These are phyloP conservation scores for Staurois parvus DNA, from an alignment of 2,797 vertebrate genomes.

Conservation along the genomic window DNA sequence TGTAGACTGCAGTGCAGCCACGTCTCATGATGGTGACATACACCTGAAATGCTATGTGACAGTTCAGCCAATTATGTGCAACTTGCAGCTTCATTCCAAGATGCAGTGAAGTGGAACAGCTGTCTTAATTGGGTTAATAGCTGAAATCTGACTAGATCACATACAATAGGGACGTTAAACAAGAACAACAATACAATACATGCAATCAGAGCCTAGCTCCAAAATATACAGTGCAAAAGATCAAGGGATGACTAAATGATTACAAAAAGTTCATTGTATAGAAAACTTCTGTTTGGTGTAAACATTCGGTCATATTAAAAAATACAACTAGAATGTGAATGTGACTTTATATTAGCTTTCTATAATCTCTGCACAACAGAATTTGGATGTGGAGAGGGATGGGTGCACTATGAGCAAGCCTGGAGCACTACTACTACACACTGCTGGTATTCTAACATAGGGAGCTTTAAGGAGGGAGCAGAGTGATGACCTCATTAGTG, in stretches of 20 bases:
- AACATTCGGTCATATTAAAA: too few relatives aligned
- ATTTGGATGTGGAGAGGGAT: too few relatives aligned
- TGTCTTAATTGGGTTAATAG: slow-evolving; percentile 43
- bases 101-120: background rate
- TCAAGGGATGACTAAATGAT: background rate
- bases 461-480: too few relatives aligned
- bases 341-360: too few relatives aligned
- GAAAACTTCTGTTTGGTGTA: too few relatives aligned
- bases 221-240: slow-evolving; percentile 1
- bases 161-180: background rate
- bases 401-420: too few relatives aligned
- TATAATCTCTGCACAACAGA: too few relatives aligned
- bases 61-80: slow-evolving; percentile 34
- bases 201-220: background rate
- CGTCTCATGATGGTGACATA: background rate
- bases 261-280: background rate
- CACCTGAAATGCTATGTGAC: slow-evolving; percentile 14
- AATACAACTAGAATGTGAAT: too few relatives aligned
- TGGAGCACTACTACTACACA: too few relatives aligned
- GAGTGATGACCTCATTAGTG: too few relatives aligned
- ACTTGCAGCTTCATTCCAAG: slow-evolving; percentile 2
- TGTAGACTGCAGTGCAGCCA: background rate
- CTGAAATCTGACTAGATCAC: slow-evolving; percentile 3
- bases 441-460: too few relatives aligned
- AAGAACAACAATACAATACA: background rate